These are phyloP conservation scores for Apistogramma diplotaenia DNA, from an alignment of 2,113 vertebrate genomes.

Conservation along the genomic window DNA sequence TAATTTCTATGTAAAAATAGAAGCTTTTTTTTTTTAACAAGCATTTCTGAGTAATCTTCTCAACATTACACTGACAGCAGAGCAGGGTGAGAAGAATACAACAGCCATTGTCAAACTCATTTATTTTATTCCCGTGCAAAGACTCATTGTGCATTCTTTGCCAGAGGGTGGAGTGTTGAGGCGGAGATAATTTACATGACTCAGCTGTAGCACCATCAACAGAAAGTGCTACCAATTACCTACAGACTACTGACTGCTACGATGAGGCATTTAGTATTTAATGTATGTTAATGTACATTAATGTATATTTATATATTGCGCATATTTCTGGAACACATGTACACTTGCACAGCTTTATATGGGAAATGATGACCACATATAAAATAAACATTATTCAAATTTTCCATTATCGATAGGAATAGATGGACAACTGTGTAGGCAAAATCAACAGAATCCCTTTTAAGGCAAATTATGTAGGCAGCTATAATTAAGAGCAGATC, in stretches of 20 bases:
- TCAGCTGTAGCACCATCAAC: constrained; percentile 25
- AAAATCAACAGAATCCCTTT: not conserved
- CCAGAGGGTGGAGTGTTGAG: constrained; percentile 35
- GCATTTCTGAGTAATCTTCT: not conserved
- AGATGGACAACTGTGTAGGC: too few relatives aligned
- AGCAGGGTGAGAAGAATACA: not conserved
- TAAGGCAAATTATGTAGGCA: not conserved
- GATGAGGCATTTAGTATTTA: not conserved
- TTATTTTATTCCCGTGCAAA: not conserved
- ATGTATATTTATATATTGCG: not conserved
- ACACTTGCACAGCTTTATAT: not conserved
- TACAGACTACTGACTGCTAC: constrained; percentile 11
- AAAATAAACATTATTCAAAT: not conserved
- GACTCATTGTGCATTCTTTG: constrained; percentile 15
- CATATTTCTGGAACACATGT: not conserved
- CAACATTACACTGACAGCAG: not conserved
- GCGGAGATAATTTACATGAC: constrained; percentile 35
- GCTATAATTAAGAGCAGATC: not conserved
- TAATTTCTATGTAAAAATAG: not conserved
- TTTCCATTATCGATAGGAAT: not conserved
- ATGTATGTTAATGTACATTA: not conserved
- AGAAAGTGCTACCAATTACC: constrained; percentile 26
- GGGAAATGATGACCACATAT: not conserved
- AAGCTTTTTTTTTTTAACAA: not conserved
- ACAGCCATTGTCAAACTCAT: not conserved